Base-by-base conservation (phyloP, 2,888 invertebrate species). In the Ophion ellenae region DNA sequence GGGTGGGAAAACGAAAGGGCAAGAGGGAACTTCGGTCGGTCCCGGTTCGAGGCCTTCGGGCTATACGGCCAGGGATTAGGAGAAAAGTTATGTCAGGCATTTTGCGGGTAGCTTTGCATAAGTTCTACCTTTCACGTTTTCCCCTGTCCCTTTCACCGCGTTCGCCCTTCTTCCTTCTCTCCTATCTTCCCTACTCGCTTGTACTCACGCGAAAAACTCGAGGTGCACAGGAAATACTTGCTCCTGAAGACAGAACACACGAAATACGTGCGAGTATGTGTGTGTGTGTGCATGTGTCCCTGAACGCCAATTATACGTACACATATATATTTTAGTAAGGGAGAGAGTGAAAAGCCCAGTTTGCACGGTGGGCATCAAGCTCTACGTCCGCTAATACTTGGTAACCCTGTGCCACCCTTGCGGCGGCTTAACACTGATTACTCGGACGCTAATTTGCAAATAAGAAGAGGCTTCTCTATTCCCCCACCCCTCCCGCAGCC, bases 31-130 rank as follows among this genome's bases (percentile, higher is more conserved):
- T 84, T 87, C 83, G 71, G 64, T 80, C 74, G 89, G 86, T 88
- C 88, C 87, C 84, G 89, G 86, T 89, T 90, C 86, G 86, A 89
- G 88, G 82, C 86, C 87, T 88, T 84, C 86, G 81, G 85, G 86
- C 89, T 83, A 76, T 81, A 87, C 86, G 81, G 82, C 86, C 87
- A 84, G 89, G 92, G 92, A 92, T 93, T 93, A 92, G 91, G 88
- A 88, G 87, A 75, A 90, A 91, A 92, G 90, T 93, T 92, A 92
- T 92, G 90, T 89, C 90, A 88, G 91, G 89, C 90, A 91, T 93
- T 92, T 92, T 90, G 91, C 90, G 90, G 91, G 86, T 88, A 91
- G 92, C 91, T 93, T 93, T 93, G 91, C 93, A 93, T 92, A 92
- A 93, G 90, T 92, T 91, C 88, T 86, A 85, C 88, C 84, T 81